Base-by-base conservation (phyloP, 2,797 vertebrate species). In the Spatula clypeata region DNA sequence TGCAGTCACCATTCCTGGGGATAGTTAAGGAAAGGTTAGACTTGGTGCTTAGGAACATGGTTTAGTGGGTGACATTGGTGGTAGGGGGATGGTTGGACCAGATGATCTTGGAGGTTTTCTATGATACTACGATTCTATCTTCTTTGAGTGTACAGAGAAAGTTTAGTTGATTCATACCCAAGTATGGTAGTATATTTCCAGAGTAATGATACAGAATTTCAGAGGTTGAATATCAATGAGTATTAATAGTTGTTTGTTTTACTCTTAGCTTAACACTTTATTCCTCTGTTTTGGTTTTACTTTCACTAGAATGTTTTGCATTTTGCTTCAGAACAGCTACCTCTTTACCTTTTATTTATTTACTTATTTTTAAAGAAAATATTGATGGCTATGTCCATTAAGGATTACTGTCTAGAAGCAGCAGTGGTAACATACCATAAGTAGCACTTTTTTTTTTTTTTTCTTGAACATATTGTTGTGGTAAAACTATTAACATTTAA, bases 371-470 rank as follows among this genome's bases (percentile, higher is more conserved):
- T 26, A 14, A 49, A 76, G 17, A 60, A 83, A 23, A 87, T 91
- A 62, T 53, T 4, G 86, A 93, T 97, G 91, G 91, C 85, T 96
- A 86, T 88, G 80, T 95, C 94, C 94, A 77, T 93, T 94, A 96
- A 95, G 93, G 93, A 90, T 94, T 89, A 54, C 38, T 38, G 23
- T 76, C 92, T 74, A 84, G 77, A 96, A 93, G 84, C 69, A 34
- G 64, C 47, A 83, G 49, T 38, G 32, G 53, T 29, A 66, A 62
- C 54, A 66, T 49, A 93, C 84, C 81, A 88, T 81, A 94, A 91
- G 90, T 88, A 94, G 93, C 90, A 93, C 93, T 44, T 65, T 51
- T 91, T 80, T 9, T 79, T 44, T 65, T 51, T 91, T 82, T 88
- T 20, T 44, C 18, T 44, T 44, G 26, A 27, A 51, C 24, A 51